Evolutionary conservation across 2,888 invertebrate species (phyloP), one percentile per base, ranked within the genome.

Genomic region (Barypeithes pellucidus): DNA sequence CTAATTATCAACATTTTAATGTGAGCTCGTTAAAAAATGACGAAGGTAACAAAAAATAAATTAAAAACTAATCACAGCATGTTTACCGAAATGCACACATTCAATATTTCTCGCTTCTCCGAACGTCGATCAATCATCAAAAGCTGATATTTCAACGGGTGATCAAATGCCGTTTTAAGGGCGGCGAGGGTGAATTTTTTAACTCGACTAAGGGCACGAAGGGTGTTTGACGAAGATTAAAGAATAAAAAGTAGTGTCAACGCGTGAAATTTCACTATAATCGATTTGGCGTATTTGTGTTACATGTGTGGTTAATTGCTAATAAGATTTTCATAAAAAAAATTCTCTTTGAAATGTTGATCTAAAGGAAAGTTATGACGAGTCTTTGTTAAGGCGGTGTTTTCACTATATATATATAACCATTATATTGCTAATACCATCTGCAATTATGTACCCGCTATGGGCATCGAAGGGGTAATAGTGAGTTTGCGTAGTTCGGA

Each of bases 161-260:
- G 79, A 80, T 80, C 80, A 79, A 80, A 81, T 67, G 69, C 72
- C 76, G 75, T 43, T 80, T 79, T 79, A 77, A 70, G 71, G 70
- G 76, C 57, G 65, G 76, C 75, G 76, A 76, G 79, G 80, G 80
- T 78, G 80, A 71, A 75, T 75, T 71, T 67, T 70, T 74, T 63
- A 66, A 41, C 41, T 45, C 39, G 22, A 14, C 62, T 47, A 20
- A 73, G 76, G 73, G 73, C 78, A 78, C 75, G 79, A 79, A 77
- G 80, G 81, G 80, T 79, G 79, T 76, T 69, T 75, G 75, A 62
- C 76, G 76, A 68, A 78, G 75, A 74, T 70, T 71, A 71, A 73
- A 66, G 76, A 77, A 76, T 74, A 76, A 78, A 78, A 76, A 72
- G 76, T 70, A 68, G 75, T 75, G 79, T 75, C 80, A 81, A 81